These are phyloP conservation scores for Cryptoleucopteryx plumbea DNA, from an alignment of 2,113 vertebrate species.

Conservation along the genomic window DNA sequence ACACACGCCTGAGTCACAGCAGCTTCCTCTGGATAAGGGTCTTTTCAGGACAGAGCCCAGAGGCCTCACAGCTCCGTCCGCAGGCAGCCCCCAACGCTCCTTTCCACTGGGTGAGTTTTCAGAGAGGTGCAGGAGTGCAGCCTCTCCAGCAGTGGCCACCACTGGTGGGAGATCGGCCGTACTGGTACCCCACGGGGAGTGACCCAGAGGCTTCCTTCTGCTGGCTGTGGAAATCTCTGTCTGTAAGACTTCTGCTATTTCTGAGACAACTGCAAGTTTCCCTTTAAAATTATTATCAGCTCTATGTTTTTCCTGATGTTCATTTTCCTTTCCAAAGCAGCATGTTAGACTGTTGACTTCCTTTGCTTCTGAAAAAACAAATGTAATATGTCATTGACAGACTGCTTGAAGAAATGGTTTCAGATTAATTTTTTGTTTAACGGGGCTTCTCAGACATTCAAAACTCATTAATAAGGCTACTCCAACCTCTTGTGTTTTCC, in stretches of 20 bases:
- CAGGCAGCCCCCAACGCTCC: not conserved
- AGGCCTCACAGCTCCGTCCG: not conserved
- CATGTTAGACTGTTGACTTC: not conserved
- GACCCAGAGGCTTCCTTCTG: not conserved
- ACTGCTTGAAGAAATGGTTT: not conserved
- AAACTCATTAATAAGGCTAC: not conserved
- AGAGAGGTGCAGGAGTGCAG: not conserved
- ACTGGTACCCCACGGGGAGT: not conserved
- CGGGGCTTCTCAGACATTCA: not conserved
- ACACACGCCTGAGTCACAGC: not conserved
- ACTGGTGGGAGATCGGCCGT: rapidly evolving
- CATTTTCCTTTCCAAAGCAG: not conserved
- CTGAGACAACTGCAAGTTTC: not conserved
- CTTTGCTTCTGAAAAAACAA: not conserved
- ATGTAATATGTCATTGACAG: not conserved
- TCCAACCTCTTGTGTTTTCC: not conserved
- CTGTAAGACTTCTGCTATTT: not conserved
- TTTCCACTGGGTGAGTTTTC: not conserved
- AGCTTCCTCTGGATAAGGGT: not conserved
- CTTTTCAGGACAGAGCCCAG: not conserved
- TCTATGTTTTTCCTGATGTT: not conserved
- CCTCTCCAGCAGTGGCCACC: not conserved
- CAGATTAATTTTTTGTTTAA: not conserved
- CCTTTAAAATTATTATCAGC: not conserved
- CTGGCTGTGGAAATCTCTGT: not conserved